phyloP scores from a whole-genome alignment of 1,140 invertebrate species.

The Drosophila punjabiensis region DNA sequence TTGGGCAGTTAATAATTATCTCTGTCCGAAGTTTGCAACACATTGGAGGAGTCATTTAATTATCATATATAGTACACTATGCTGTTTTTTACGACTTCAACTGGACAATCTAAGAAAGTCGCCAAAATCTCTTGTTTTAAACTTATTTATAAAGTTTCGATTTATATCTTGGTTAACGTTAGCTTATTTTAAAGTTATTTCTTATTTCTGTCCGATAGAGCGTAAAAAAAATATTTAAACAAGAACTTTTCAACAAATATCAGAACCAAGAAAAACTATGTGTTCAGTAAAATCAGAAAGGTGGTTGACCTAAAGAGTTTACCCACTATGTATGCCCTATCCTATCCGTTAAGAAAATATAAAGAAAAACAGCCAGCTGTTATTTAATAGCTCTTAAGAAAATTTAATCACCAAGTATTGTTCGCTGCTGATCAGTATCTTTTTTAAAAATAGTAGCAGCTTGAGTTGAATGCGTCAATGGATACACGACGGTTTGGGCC shows the following conservation, averaged over 20 bases:
- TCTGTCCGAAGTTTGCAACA: neutral
- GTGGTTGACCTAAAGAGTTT: neutral
- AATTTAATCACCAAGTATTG: conserved; percentile 27
- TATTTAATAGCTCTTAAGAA: neutral
- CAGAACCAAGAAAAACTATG: neutral
- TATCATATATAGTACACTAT: too few species aligned
- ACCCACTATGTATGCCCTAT: neutral
- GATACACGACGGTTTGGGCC: conserved; percentile 42
- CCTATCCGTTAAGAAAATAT: neutral
- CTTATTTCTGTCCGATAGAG: neutral
- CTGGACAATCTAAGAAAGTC: too few species aligned
- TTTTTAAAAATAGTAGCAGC: conserved; percentile 62
- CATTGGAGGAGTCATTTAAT: neutral
- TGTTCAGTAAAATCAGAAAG: neutral
- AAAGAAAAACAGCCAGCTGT: neutral
- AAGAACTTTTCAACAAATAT: neutral
- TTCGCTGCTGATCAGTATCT: conserved; percentile 70
- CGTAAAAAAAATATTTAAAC: neutral
- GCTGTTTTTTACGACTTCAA: too few species aligned
- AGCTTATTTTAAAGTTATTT: neutral
- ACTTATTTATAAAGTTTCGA: too few species aligned
- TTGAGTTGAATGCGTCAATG: conserved; percentile 51
- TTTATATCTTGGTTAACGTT: too few species aligned
- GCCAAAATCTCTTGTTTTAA: too few species aligned
- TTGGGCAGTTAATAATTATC: too few species aligned